These are phyloP conservation scores for Desmophyllum pertusum DNA, from an alignment of 92 coral and sea anemone genomes.

Conservation along the genomic window DNA sequence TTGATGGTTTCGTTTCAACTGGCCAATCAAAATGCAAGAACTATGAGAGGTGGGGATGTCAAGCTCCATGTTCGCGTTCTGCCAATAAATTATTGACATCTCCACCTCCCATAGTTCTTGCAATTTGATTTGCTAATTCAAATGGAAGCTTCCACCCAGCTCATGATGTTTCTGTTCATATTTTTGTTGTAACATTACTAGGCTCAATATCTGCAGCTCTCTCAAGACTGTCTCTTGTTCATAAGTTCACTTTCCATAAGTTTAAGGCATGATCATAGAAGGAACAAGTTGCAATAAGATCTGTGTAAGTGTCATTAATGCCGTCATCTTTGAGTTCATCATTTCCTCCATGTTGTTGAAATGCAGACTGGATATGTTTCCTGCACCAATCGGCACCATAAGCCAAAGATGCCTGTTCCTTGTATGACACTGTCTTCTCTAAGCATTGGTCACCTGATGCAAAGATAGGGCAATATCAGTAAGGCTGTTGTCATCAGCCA, in stretches of 20 bases:
- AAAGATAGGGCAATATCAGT: background rate
- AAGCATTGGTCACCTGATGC: slow-evolving; percentile 38
- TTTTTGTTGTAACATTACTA: no score
- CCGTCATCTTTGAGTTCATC: slow-evolving; percentile 2
- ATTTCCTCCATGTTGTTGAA: background rate
- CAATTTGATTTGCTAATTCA: no score
- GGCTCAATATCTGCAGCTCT: background rate
- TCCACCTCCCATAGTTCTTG: no score
- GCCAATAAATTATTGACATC: no score
- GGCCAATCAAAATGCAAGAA: no score
- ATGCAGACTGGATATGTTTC: background rate
- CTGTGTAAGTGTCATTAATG: background rate
- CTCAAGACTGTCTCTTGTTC: background rate
- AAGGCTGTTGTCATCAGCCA: background rate
- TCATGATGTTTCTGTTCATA: no score
- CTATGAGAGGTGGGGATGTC: no score
- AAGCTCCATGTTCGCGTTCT: no score
- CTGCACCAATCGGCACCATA: slow-evolving; percentile 97
- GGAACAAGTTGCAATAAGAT: slow-evolving; percentile 91
- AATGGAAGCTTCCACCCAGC: no score
- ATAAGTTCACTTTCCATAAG: slow-evolving; percentile 73
- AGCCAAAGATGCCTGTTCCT: slow-evolving; percentile 81
- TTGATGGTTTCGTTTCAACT: no score
- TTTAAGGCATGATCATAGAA: slow-evolving; percentile 95
- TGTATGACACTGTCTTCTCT: slow-evolving; percentile 67